Base-by-base conservation (phyloP, 2,113 vertebrate genomes). In the Hymenochirus boettgeri region DNA sequence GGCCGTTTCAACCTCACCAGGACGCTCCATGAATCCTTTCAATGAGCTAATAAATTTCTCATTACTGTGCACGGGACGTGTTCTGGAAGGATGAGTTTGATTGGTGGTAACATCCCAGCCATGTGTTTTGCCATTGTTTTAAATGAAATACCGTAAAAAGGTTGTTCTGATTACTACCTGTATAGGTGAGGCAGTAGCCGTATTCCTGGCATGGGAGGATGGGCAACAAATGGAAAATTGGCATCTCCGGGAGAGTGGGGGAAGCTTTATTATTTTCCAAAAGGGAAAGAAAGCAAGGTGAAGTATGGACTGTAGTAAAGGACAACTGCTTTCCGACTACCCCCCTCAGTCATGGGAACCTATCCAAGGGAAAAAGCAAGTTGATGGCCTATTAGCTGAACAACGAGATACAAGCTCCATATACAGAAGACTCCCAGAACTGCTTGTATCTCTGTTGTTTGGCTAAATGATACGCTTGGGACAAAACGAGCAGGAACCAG, bases 41-140 rank as follows among this genome's bases (percentile, higher is more conserved):
- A 31, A 4, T 51, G 42, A 60, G 31, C 42, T 73, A 64, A 26
- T 7, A 33, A 62, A 75, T 24, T 66, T 29, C 72, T 42, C 13
- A 4, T 37, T 22, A n/a, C 8, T 2, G 70, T 10, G 31, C 52
- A 29, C 26, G 12, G 58, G 29, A 18, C 70, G 69, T 12, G 37
- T 71, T 22, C 8, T 31, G 1, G 26, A 33, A 60, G 52, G 52
- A 69, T 69, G 15, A 31, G 33, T 26, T 19, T 60, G 65, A 69
- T 60, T 51, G 47, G 23, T 60, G 29, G 4, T 26, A 53, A 35
- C 56, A 60, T 69, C 65, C 57, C 33, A 6, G 59, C 18, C 8
- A 19, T 46, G 13, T n/a, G n/a, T 69, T 69, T 73, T 61, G 59
- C n/a, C 37, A 57, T 5, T 1, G 39, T 22, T 5, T 67, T 52